A percentile compares a stretch with the other conserved stretches of the same genome.
These are phyloP conservation scores for Lepidurus packardi DNA, from an alignment of 1,140 invertebrate genomes.

Conservation along the genomic window DNA sequence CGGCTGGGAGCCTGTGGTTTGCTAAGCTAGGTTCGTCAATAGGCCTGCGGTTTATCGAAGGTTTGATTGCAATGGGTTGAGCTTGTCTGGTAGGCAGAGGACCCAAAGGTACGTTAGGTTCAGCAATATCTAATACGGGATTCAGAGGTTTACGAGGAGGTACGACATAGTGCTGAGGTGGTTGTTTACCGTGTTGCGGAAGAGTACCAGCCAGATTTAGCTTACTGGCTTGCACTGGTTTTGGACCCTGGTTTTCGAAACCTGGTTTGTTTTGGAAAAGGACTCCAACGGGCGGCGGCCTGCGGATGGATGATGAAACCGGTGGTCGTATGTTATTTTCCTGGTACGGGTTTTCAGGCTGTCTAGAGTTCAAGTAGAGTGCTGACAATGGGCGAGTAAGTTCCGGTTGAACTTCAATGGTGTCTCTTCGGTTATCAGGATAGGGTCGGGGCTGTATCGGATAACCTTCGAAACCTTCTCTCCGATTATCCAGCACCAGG, in stretches of 20 bases:
- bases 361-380: background rate
- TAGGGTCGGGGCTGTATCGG: background rate
- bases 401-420: background rate
- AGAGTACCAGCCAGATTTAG: background rate
- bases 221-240: slow-evolving; percentile 2
- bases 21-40: background rate
- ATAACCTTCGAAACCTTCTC: background rate
- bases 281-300: background rate
- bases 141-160: slow-evolving; percentile 29
- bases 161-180: slow-evolving; percentile 8
- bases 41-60: slow-evolving; percentile 13
- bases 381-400: background rate
- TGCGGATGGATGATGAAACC: background rate
- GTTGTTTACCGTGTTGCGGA: slow-evolving; percentile 12
- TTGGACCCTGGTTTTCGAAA: background rate
- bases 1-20: background rate
- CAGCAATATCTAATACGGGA: slow-evolving; percentile 26
- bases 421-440: background rate
- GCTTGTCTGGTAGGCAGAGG: background rate
- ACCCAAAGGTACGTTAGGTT: background rate
- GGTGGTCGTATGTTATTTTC: background rate
- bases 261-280: background rate
- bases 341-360: background rate
- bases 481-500: background rate
- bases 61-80: background rate